Conservation (phyloP, 30 jellyfish, hydroid and myxozoan species). For the Aurelia sp. region DNA sequence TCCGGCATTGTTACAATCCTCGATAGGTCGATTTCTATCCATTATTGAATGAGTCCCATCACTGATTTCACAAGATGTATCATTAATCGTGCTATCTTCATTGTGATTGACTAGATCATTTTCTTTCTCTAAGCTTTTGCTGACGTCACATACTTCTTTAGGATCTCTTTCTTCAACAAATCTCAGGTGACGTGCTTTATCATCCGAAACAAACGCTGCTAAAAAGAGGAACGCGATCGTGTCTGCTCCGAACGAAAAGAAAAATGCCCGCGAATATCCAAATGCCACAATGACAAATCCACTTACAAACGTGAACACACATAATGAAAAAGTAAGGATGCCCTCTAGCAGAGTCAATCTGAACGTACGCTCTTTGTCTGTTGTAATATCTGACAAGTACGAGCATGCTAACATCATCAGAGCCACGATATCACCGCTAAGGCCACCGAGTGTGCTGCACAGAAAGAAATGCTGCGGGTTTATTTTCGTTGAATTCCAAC, state of each 20-base stretch:
- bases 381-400: slow-evolving; percentile 47
- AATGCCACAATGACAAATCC: slow-evolving; percentile 15
- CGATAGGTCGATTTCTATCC: too few relatives aligned
- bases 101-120: too few relatives aligned
- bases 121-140: neutral
- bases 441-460: slow-evolving; percentile 30
- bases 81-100: too few relatives aligned
- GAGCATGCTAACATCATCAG: slow-evolving; percentile 37
- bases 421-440: slow-evolving; percentile 39
- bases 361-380: slow-evolving; percentile 48
- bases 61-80: too few relatives aligned
- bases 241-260: slow-evolving; percentile 30
- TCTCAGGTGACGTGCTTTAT: neutral
- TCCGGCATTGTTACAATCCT: too few relatives aligned
- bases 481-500: neutral
- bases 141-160: neutral
- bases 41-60: too few relatives aligned
- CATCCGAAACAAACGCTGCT: slow-evolving; percentile 7
- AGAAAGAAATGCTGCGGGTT: slow-evolving; percentile 25
- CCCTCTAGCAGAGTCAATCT: slow-evolving; percentile 29
- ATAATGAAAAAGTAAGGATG: slow-evolving; percentile 12
- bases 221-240: slow-evolving; percentile 9
- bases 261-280: slow-evolving; percentile 22
- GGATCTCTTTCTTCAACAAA: neutral
- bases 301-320: slow-evolving; percentile 24